A percentile compares a stretch with the other conserved stretches of the same genome.
phyloP scores from a whole-genome alignment of 2,113 vertebrate species.

The Falco punctatus region DNA sequence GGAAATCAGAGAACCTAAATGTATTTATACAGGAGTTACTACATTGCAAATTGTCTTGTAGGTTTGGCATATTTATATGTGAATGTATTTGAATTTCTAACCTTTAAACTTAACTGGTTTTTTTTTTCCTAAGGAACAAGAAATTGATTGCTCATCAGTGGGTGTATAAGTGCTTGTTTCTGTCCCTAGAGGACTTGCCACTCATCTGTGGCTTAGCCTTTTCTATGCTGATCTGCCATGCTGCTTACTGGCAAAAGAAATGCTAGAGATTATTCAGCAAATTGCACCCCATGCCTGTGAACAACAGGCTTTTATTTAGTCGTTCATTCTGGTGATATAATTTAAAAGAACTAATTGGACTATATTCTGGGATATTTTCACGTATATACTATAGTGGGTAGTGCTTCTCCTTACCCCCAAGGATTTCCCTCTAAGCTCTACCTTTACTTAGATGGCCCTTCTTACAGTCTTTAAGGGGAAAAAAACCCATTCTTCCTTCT shows the following conservation, averaged over 20 bases:
- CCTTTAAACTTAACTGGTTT: not conserved
- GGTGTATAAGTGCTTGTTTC: not conserved
- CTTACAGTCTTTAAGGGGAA: not conserved
- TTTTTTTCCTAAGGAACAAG: not conserved
- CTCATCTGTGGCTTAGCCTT: not conserved
- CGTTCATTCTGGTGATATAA: not conserved
- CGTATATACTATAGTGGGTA: not conserved
- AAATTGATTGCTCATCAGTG: not conserved
- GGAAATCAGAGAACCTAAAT: not conserved
- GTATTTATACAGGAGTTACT: not conserved
- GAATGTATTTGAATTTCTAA: not conserved
- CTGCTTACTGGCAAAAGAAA: not conserved
- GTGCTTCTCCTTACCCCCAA: not conserved
- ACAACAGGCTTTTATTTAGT: not conserved
- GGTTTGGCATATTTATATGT: not conserved
- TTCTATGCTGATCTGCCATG: not conserved
- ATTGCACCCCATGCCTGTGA: not conserved
- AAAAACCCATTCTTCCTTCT: accelerated
- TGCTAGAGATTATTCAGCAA: not conserved
- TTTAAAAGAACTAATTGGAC: not conserved
- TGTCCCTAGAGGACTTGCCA: not conserved
- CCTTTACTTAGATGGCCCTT: not conserved
- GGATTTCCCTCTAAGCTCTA: not conserved
- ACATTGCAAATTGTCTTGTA: not conserved
- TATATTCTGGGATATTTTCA: not conserved